phyloP scores from a whole-genome alignment of 2,888 invertebrate species.

The Spisula subtruncata region DNA sequence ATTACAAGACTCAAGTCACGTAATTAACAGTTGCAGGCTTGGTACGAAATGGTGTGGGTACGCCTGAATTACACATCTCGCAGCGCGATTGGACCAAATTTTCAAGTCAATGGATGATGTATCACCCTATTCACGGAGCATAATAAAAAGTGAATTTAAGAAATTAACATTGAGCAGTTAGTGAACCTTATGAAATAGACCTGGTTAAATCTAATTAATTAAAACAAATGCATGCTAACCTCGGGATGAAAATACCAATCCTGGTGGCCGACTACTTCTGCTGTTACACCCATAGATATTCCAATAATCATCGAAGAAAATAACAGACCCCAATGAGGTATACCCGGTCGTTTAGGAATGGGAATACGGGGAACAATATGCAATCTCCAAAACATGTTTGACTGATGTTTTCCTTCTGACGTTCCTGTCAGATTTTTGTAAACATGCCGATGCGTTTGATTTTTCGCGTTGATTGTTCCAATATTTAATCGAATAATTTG shows the following conservation, averaged over 20 bases:
- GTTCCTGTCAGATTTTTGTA: no score
- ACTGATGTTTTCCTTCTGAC: no score
- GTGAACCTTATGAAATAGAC: not conserved
- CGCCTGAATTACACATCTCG: no score
- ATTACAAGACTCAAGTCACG: not conserved
- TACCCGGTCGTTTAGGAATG: constrained; percentile 19
- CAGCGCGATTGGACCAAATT: not conserved
- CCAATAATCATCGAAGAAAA: not conserved
- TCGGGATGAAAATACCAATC: constrained; percentile 39
- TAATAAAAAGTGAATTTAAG: not conserved
- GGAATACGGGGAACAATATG: not conserved
- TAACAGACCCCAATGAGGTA: constrained; percentile 4
- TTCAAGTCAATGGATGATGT: no score
- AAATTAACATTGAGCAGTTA: not conserved
- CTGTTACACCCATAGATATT: not conserved
- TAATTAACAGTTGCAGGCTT: no score
- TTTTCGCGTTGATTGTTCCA: no score
- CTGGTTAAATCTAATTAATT: no score
- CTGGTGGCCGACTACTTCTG: not conserved
- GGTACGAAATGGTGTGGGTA: not conserved
- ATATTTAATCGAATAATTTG: no score
- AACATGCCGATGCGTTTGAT: no score
- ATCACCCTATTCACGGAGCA: no score
- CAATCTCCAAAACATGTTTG: not conserved
- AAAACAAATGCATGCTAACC: not conserved